Conservation (phyloP, 2,113 vertebrate genomes). For the Macrotus californicus region DNA sequence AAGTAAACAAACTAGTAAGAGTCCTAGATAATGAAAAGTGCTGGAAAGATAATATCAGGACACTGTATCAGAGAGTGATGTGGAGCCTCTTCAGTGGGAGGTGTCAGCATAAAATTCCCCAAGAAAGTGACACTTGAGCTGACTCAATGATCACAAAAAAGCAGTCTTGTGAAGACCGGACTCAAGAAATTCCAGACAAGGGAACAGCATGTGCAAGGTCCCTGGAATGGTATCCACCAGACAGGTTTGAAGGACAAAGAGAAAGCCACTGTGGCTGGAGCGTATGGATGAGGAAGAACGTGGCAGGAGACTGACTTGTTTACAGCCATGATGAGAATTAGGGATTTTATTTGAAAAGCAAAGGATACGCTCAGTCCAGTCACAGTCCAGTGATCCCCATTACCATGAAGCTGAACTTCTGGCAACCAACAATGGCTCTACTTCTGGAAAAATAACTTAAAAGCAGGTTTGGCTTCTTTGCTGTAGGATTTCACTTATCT, state of each 20-base stretch:
- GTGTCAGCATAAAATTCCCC: not conserved
- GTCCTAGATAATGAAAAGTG: not conserved
- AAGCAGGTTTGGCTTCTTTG: constrained; percentile 33
- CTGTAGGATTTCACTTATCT: constrained; percentile 55
- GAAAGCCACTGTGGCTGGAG: not conserved
- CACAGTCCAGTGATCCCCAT: not conserved
- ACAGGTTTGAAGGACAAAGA: not conserved
- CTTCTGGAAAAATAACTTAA: constrained; percentile 61
- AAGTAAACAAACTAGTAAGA: not conserved
- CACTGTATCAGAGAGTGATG: not conserved
- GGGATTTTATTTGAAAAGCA: not conserved
- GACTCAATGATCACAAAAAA: not conserved
- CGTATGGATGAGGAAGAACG: not conserved
- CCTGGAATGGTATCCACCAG: not conserved
- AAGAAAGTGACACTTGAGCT: not conserved
- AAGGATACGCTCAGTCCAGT: not conserved
- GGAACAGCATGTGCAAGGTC: not conserved
- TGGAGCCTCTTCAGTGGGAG: not conserved
- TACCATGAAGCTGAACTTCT: constrained; percentile 18
- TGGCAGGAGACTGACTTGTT: not conserved
- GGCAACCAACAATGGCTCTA: constrained; percentile 27
- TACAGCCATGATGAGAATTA: not conserved
- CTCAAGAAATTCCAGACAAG: not conserved
- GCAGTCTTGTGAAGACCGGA: not conserved
- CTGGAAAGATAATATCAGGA: not conserved